phyloP scores from a whole-genome alignment of 2,797 vertebrate species.

The Silurus lanzhouensis region DNA sequence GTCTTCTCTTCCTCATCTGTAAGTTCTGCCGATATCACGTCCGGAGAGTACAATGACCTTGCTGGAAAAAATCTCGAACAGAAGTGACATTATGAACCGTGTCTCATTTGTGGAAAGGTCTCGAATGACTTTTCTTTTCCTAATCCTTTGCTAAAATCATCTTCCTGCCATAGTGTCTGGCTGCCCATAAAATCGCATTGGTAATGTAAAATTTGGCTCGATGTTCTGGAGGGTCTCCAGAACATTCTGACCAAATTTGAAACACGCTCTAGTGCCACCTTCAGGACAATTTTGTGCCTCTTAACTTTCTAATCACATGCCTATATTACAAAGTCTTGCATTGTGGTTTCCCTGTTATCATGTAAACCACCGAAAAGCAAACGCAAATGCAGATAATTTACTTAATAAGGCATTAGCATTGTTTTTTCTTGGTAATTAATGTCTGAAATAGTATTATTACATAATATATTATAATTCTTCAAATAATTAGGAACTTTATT shows the following conservation, averaged over 20 bases:
- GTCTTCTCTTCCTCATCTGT: background rate
- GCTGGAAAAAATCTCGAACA: background rate
- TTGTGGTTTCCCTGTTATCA: too few species aligned
- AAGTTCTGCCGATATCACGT: background rate
- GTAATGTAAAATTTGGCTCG: too few species aligned
- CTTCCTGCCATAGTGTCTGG: too few species aligned
- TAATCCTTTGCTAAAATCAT: background rate
- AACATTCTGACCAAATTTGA: too few species aligned
- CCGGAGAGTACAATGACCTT: background rate
- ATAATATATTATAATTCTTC: background rate
- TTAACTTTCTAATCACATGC: too few species aligned
- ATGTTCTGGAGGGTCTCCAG: too few species aligned
- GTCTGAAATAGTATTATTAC: background rate
- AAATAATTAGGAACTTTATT: background rate
- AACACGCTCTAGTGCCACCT: too few species aligned
- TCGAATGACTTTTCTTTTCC: background rate
- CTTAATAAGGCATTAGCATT: background rate
- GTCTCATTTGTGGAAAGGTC: background rate
- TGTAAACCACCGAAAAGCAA: too few species aligned
- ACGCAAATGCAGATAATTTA: too few species aligned
- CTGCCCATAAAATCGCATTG: too few species aligned
- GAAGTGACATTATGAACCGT: background rate
- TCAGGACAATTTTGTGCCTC: too few species aligned
- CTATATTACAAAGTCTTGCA: too few species aligned
- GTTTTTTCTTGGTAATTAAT: background rate